phyloP scores from a whole-genome alignment of 2,113 vertebrate genomes.

The Rhegmatorhina hoffmannsi region DNA sequence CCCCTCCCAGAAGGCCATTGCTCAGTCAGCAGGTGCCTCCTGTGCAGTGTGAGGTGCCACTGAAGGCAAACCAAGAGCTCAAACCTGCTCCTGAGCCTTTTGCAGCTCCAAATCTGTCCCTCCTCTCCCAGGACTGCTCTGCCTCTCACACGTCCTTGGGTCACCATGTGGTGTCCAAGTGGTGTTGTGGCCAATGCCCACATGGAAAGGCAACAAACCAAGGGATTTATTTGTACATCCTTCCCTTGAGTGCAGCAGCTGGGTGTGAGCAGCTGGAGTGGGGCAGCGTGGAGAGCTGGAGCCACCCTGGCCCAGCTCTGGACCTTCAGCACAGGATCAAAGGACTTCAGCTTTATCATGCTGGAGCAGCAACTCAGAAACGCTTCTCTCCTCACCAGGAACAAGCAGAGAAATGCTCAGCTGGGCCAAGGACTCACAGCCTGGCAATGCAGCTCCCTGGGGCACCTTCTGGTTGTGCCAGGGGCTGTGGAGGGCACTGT shows the following conservation, averaged over 20 bases:
- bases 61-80: fast-evolving
- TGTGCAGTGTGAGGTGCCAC: not conserved
- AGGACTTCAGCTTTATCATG: not conserved
- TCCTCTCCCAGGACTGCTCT: not conserved
- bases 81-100: not conserved
- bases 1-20: not conserved
- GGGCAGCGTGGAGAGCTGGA: not conserved
- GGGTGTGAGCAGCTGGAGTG: not conserved
- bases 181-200: not conserved
- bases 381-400: not conserved
- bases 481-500: not conserved
- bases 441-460: not conserved
- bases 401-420: not conserved
- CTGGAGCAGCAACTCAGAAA: not conserved
- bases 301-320: not conserved
- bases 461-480: not conserved
- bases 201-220: not conserved
- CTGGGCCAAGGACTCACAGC: not conserved
- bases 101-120: not conserved
- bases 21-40: not conserved
- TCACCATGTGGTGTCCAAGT: not conserved
- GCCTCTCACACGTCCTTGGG: not conserved
- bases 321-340: not conserved
- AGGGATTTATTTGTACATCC: not conserved
- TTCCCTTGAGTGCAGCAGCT: not conserved